Evolutionary conservation across 2,113 vertebrate species (phyloP).

Genomic region (Xenopus tropicalis): DNA sequence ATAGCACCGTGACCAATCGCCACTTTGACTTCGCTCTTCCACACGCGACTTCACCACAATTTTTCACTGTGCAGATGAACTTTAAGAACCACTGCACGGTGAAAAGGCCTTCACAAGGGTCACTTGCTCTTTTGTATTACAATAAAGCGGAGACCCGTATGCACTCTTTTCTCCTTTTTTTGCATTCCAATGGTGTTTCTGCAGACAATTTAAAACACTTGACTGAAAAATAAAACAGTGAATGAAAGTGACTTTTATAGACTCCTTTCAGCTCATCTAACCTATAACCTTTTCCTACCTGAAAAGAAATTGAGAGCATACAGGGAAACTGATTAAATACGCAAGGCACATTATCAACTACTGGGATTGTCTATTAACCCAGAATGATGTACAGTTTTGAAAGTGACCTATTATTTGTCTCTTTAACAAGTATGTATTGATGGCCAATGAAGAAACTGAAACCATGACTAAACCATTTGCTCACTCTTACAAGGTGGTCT

Average conservation of each 20-base stretch:
- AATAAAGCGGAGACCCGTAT: conserved; percentile 72
- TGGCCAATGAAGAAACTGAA: conserved; percentile 79
- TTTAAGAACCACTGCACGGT: conserved; percentile 72
- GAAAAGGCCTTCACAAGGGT: conserved; percentile 75
- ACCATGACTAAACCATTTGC: conserved; percentile 90
- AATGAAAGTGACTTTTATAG: conserved; percentile 98
- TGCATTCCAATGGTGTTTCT: conserved; percentile 79
- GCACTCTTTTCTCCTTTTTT: conserved; percentile 83
- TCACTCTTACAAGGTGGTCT: conserved; percentile 82
- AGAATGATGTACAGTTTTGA: conserved; percentile 72
- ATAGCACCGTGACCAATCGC: conserved; percentile 87
- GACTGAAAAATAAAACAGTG: conserved; percentile 91
- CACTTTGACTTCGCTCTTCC: conserved; percentile 90
- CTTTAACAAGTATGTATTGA: conserved; percentile 90
- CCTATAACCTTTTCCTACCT: conserved; percentile 83
- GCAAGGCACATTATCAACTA: conserved; percentile 68
- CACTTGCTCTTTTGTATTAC: conserved; percentile 74
- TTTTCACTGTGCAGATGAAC: conserved; percentile 94
- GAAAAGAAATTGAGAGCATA: conserved; percentile 81
- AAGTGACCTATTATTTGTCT: conserved; percentile 95
- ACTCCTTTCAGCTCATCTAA: conserved; percentile 98
- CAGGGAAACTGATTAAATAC: conserved; percentile 74
- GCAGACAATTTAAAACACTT: conserved; percentile 77
- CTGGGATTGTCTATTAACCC: conserved; percentile 72
- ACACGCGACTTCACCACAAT: conserved; percentile 94